phyloP scores from a whole-genome alignment of 2,797 vertebrate species.

The Huso huso region DNA sequence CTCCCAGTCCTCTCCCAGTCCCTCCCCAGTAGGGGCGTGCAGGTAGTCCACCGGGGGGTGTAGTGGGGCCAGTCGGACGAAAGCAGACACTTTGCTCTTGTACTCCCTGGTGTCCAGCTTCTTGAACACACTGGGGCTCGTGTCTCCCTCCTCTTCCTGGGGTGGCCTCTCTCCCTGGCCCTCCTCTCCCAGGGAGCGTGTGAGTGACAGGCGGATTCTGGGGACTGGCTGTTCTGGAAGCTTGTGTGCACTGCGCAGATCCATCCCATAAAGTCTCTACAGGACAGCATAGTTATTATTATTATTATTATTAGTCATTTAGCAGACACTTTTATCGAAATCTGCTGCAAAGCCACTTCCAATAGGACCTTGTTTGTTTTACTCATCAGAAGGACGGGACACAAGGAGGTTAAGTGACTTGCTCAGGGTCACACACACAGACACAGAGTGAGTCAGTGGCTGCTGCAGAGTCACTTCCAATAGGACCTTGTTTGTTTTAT shows the following conservation, averaged over 20 bases:
- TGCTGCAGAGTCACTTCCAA: too few species aligned
- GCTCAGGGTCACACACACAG: too few species aligned
- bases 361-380: too few species aligned
- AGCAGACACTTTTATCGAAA: too few species aligned
- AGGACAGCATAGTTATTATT: slow-evolving; percentile 2
- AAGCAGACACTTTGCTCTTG: not conserved
- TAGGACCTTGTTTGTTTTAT: too few species aligned
- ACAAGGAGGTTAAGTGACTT: too few species aligned
- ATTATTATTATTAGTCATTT: too few species aligned
- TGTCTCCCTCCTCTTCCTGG: slow-evolving; percentile 39
- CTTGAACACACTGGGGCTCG: slow-evolving; percentile 58
- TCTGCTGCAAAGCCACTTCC: too few species aligned
- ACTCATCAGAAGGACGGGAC: too few species aligned
- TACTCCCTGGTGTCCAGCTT: slow-evolving; percentile 43
- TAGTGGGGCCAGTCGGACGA: not conserved
- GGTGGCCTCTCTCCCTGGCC: slow-evolving; percentile 51
- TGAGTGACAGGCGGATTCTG: slow-evolving; percentile 85
- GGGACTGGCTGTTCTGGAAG: slow-evolving; percentile 58
- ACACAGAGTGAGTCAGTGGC: too few species aligned
- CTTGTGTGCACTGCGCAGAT: slow-evolving; percentile 87
- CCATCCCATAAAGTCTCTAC: slow-evolving; percentile 90
- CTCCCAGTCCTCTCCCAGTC: not conserved
- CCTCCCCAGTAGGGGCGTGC: not conserved
- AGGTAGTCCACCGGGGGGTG: slow-evolving; percentile 36
- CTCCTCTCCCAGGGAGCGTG: slow-evolving; percentile 66